Evolutionary conservation across 2,113 vertebrate genomes (phyloP), one percentile per base, ranked within the genome.

Genomic region (Neoarius graeffei): DNA sequence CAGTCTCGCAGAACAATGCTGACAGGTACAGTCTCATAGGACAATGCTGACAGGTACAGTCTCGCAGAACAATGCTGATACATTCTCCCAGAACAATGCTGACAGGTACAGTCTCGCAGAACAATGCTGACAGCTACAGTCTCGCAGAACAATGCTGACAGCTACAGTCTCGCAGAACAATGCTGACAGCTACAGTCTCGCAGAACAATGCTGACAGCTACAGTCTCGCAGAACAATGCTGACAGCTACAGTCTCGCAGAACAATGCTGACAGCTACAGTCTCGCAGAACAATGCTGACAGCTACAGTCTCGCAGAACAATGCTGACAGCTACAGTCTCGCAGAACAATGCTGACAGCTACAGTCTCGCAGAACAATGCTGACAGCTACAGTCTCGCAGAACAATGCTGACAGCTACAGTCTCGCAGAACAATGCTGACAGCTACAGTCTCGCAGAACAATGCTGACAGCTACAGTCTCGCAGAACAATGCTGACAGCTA

Each of bases 71-170:
- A 0, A 42, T 42, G 10, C 10, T 59, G n/a, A n/a, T n/a, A n/a
- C n/a, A n/a, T n/a, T n/a, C n/a, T n/a, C n/a, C n/a, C n/a, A n/a
- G n/a, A n/a, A n/a, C n/a, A n/a, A n/a, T n/a, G n/a, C n/a, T n/a
- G 15, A 83, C 57, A 62, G 14, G 19, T 83, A 83, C 59, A 83
- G 81, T 48, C 60, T 66, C 30, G 48, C 5, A 42, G 10, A 1
- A 19, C 57, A 13, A n/a, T 15, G 19, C 30, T 66, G 27, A 83
- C 81, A 98, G 96, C 97, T 98, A 94, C 35, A 66, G 60, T 48
- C 81, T 52, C 3, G 54, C 1, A 30, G 4, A 20, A 23, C 59
- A 7, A 60, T 20, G 19, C 11, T 57, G 3, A 10, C 13, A 57
- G 13, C 3, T 57, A 57, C 56, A 57, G 56, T 57, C 56, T 15